phyloP scores from a whole-genome alignment of 2,113 vertebrate species.

The Azemiops feae region DNA sequence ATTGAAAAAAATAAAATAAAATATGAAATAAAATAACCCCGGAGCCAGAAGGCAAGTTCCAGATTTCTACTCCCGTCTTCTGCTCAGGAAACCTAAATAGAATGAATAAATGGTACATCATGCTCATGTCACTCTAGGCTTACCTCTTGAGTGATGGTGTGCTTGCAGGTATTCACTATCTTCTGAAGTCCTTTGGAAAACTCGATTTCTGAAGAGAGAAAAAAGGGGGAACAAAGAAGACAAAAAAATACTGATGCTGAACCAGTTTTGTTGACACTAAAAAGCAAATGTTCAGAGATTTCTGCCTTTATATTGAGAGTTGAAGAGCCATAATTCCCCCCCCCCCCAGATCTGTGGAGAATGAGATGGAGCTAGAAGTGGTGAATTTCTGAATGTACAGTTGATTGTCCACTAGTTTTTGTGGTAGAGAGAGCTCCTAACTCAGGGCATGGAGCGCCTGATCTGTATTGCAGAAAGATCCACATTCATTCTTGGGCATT shows the following conservation, averaged over 20 bases:
- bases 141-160: constrained; percentile 83
- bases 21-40: background rate
- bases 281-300: background rate
- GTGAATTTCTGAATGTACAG: background rate
- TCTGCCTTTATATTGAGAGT: background rate
- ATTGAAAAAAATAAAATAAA: background rate
- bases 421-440: background rate
- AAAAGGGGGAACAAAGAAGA: background rate
- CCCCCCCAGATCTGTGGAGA: background rate
- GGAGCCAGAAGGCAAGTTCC: background rate
- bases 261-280: background rate
- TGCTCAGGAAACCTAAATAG: background rate
- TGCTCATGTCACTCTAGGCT: background rate
- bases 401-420: background rate
- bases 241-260: background rate
- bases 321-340: background rate
- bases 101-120: background rate
- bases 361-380: background rate
- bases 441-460: background rate
- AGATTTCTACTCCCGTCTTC: background rate
- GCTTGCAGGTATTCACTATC: constrained; percentile 84
- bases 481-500: background rate
- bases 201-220: constrained; percentile 78
- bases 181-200: constrained; percentile 91
- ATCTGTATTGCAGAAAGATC: background rate